Evolutionary conservation across 2,113 vertebrate species (phyloP).

Genomic region (Struthio camelus): DNA sequence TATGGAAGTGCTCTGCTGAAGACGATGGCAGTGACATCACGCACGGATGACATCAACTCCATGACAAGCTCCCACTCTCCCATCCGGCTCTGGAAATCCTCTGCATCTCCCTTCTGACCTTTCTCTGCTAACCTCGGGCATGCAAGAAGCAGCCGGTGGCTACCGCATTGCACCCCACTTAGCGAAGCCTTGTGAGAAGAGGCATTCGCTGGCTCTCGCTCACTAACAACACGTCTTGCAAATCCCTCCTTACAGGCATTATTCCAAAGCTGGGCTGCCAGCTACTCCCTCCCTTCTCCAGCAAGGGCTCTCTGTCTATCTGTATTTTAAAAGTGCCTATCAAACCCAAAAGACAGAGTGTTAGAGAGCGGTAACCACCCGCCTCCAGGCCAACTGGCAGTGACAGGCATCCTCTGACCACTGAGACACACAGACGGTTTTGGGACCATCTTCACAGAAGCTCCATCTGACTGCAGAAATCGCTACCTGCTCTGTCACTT

Average conservation of each 20-base stretch:
- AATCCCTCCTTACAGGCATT: neutral
- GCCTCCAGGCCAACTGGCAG: constrained; percentile 39
- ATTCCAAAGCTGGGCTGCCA: neutral
- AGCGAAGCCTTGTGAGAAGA: neutral
- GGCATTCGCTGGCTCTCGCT: fast-evolving
- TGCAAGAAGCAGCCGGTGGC: fast-evolving
- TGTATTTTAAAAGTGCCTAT: neutral
- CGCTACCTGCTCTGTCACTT: neutral
- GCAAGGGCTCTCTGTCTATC: fast-evolving
- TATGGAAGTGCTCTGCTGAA: neutral
- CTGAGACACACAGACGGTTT: neutral
- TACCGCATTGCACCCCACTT: fast-evolving
- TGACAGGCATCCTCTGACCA: constrained; percentile 23
- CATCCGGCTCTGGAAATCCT: neutral
- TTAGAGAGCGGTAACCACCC: constrained; percentile 28
- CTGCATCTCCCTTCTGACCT: neutral
- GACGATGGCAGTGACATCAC: constrained; percentile 22
- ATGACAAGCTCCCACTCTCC: neutral
- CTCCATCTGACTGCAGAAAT: neutral
- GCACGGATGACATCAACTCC: constrained; percentile 11
- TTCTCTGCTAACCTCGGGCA: neutral
- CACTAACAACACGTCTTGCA: fast-evolving
- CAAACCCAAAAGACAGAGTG: neutral
- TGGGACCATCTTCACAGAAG: neutral
- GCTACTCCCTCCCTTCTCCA: neutral